phyloP scores from a whole-genome alignment of 2,113 vertebrate genomes.

The Albula goreensis region DNA sequence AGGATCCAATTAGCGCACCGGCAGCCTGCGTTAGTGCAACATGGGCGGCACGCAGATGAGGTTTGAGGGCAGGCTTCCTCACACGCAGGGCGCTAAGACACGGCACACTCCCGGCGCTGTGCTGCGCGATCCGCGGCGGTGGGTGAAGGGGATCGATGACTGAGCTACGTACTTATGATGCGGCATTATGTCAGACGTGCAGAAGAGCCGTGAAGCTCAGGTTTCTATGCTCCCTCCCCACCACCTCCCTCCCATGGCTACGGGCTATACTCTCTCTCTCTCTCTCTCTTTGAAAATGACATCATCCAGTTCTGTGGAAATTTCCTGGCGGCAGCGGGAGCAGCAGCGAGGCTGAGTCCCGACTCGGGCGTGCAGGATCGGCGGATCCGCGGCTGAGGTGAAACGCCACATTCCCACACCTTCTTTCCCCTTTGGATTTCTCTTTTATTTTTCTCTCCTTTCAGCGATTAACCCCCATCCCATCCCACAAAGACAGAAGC shows the following conservation, averaged over 20 bases:
- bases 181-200: background rate
- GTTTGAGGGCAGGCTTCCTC: background rate
- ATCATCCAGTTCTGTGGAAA: conserved; percentile 21
- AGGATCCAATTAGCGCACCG: no score
- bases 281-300: conserved; percentile 24
- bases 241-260: no score
- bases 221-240: background rate
- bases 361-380: background rate
- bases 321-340: conserved; percentile 10
- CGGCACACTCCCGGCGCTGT: background rate
- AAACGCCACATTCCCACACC: background rate
- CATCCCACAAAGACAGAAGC: background rate
- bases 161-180: background rate
- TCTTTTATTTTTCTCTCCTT: background rate
- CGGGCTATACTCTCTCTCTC: no score
- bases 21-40: no score
- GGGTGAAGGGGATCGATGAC: background rate
- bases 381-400: background rate
- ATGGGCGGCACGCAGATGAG: background rate
- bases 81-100: background rate
- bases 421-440: background rate
- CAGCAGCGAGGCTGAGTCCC: background rate
- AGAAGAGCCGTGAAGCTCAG: background rate
- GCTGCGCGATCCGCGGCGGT: background rate
- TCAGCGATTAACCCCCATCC: background rate